These are phyloP conservation scores for Drosophila prostipennis DNA, from an alignment of 2,888 invertebrate species.

Conservation along the genomic window DNA sequence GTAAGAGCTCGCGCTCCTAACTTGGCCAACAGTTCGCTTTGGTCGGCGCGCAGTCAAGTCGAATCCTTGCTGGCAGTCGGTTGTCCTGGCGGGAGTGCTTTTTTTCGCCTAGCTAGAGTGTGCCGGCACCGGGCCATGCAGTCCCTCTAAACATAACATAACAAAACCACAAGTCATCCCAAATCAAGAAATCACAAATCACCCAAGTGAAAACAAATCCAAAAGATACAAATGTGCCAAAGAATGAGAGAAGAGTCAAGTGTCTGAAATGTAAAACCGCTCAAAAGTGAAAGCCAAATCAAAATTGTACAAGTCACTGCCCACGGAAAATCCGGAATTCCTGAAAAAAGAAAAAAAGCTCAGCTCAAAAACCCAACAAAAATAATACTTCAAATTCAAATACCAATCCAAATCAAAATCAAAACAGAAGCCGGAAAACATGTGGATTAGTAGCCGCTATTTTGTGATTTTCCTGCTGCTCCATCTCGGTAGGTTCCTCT, in stretches of 20 bases:
- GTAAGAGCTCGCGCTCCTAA: conserved; percentile 46
- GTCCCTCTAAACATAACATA: conserved; percentile 47
- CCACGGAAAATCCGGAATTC: conserved; percentile 10
- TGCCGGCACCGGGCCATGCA: conserved; percentile 44
- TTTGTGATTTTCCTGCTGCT: conserved; percentile 83
- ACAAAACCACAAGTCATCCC: conserved; percentile 41
- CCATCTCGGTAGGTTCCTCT: conserved; percentile 81
- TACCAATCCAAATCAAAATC: conserved; percentile 56
- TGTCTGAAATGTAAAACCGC: conserved; percentile 45
- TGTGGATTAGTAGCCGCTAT: conserved; percentile 84
- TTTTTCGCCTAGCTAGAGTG: conserved; percentile 21
- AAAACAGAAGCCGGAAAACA: conserved; percentile 81
- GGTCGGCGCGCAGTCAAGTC: conserved; percentile 60
- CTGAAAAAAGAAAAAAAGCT: conserved; percentile 10
- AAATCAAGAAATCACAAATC: conserved; percentile 10
- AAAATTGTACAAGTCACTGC: conserved; percentile 36
- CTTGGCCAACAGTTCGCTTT: conserved; percentile 16
- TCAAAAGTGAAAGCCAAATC: conserved; percentile 38
- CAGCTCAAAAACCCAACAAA: conserved; percentile 1
- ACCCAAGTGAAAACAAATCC: conserved; percentile 5
- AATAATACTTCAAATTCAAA: conserved; percentile 22
- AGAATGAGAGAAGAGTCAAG: conserved; percentile 27
- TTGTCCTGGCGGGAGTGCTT: conserved; percentile 61
- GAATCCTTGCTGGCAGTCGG: conserved; percentile 67
- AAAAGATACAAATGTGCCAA: conserved; percentile 60